A percentile compares a stretch with the other conserved stretches of the same genome.
These are phyloP conservation scores for Malaclemys terrapin DNA, from an alignment of 2,113 vertebrate species.

Conservation along the genomic window DNA sequence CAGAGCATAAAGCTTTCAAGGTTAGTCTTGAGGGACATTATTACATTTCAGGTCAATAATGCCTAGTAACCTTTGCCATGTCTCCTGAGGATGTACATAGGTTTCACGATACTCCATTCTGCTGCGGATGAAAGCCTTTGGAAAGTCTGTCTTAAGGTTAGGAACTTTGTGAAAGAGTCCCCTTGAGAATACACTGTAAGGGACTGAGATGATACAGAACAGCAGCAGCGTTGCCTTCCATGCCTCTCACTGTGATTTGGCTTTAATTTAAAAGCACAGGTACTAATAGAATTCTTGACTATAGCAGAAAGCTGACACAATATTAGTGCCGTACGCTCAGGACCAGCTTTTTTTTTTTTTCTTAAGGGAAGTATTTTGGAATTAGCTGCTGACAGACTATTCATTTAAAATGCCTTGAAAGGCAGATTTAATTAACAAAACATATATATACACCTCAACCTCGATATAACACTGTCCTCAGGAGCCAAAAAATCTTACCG, in stretches of 20 bases:
- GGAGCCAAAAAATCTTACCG: too few relatives aligned
- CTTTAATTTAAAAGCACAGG: constrained; percentile 47
- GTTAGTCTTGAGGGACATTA: constrained; percentile 76
- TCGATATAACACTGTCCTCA: too few relatives aligned
- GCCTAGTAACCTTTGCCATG: constrained; percentile 70
- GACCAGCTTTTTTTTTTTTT: not conserved
- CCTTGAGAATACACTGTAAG: constrained; percentile 36
- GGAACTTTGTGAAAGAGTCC: constrained; percentile 15
- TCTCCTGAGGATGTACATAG: constrained; percentile 70
- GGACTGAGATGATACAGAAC: constrained; percentile 27
- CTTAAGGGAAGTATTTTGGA: constrained; percentile 18
- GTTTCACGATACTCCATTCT: constrained; percentile 55
- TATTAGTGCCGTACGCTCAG: not conserved
- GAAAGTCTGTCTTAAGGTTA: constrained; percentile 67
- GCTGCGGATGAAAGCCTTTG: constrained; percentile 63
- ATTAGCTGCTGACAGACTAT: constrained; percentile 6
- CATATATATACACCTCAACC: not conserved
- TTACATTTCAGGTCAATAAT: constrained; percentile 76
- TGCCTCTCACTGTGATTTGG: not conserved
- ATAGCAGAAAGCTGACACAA: constrained; percentile 24
- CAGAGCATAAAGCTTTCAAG: constrained; percentile 78
- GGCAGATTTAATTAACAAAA: constrained; percentile 32
- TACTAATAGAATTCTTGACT: constrained; percentile 43
- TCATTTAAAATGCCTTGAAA: constrained; percentile 48
- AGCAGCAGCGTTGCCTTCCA: not conserved